These are phyloP conservation scores for Syrphus vitripennis DNA, from an alignment of 2,888 invertebrate genomes.

Conservation along the genomic window DNA sequence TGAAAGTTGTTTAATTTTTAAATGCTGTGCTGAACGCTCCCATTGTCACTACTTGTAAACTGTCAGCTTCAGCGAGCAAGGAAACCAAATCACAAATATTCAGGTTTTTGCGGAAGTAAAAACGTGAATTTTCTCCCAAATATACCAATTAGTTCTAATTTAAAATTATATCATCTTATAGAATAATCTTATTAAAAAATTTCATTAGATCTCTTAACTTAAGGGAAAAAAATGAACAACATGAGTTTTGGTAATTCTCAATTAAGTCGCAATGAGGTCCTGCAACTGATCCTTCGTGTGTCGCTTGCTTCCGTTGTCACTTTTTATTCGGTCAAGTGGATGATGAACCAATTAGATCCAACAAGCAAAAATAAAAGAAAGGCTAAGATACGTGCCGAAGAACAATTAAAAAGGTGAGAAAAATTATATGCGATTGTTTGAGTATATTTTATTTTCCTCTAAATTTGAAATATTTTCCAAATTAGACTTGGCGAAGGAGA, in stretches of 20 bases:
- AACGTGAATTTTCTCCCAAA: neutral
- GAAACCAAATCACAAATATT: too few relatives aligned
- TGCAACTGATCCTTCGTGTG: conserved; percentile 85
- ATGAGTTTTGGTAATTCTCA: conserved; percentile 83
- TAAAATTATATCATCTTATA: neutral
- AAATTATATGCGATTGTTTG: neutral
- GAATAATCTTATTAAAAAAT: neutral
- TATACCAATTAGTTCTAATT: neutral
- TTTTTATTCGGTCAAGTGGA: conserved; percentile 93
- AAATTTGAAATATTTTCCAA: conserved; percentile 64
- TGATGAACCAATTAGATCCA: conserved; percentile 94
- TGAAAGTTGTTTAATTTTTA: too few relatives aligned
- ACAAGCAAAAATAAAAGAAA: conserved; percentile 93
- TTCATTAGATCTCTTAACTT: neutral
- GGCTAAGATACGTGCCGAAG: conserved; percentile 90
- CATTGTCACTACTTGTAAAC: too few relatives aligned
- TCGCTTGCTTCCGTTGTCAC: conserved; percentile 90
- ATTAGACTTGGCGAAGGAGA: conserved; percentile 83
- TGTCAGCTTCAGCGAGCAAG: too few relatives aligned
- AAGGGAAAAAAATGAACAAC: conserved; percentile 76
- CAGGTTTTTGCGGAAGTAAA: neutral
- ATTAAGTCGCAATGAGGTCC: conserved; percentile 87
- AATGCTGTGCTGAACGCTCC: too few relatives aligned
- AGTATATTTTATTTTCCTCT: neutral
- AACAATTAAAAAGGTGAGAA: conserved; percentile 86